Base-by-base conservation (phyloP, 64 coral and sea anemone species). In the Orbicella faveolata region DNA sequence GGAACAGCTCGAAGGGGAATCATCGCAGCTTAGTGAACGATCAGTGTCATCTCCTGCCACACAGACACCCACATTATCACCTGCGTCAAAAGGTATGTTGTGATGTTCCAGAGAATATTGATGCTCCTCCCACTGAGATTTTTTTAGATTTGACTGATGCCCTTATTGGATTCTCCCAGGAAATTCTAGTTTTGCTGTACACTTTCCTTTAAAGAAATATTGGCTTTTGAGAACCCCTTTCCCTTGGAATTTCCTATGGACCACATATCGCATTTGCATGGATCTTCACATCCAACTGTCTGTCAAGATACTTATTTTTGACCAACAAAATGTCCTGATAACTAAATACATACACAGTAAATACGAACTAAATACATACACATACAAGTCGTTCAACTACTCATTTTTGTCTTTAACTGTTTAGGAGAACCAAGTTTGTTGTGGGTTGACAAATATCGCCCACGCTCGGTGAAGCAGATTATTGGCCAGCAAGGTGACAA, bases 361-460 rank as follows among this genome's bases (percentile, higher is more conserved):
- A 13, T 9, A 55, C 1, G 53, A 2, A 55, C 6, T 11, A 55
- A 55, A 6, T 55, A 55, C 1, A 79, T 79, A 23, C 18, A 79
- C 36, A 4, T 79, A 26, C 3, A 52, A 3, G 77, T 36, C 17
- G 41, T 17, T 61, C 16, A 26, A 14, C 15, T 59, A 59, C 55
- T 11, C 55, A 59, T 14, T 48, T 6, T 0, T 8, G 1, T 59
- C 55, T 59, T 59, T 59, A 59, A 59, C 10, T 59, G 55, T 76
- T 53, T 54, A 88, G 81, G 75, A 82, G 81, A 88, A 9, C 88
- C 61, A 3, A 86, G 91, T 75, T 54, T 93, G 76, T 70, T 95
- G 70, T 95, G 96, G 96, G 96, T 99, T 4, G 96, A 99, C 55
- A 99, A 95, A 61, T 99, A 99, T 89, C 95, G 90, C 39, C 96